These are phyloP conservation scores for Ciconia nigra DNA, from an alignment of 2,797 vertebrate species.

Conservation along the genomic window DNA sequence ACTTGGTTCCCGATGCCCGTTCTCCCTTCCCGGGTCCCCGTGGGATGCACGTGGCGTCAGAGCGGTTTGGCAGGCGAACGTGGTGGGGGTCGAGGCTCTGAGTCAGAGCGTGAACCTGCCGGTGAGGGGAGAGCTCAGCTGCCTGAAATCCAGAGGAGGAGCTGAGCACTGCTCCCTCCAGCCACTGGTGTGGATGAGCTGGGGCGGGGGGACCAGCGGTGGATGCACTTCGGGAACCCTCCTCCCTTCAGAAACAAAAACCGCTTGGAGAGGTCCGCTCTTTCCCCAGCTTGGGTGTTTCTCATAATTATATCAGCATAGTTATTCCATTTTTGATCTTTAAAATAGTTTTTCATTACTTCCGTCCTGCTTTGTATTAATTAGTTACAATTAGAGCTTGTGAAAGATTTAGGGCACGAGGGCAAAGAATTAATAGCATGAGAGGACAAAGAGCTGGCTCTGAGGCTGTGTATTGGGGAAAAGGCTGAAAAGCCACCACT, in stretches of 20 bases:
- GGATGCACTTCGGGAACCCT: accelerated
- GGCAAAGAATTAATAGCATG: not conserved
- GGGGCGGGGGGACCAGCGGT: not conserved
- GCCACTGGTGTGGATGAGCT: not conserved
- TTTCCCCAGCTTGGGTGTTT: not conserved
- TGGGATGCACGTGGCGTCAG: not conserved
- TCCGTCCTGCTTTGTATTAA: not conserved
- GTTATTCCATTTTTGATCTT: not conserved
- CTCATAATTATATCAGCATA: accelerated
- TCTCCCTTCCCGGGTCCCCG: accelerated
- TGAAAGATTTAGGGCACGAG: not conserved
- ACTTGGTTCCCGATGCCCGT: accelerated
- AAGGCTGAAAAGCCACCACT: not conserved
- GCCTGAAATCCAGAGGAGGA: not conserved
- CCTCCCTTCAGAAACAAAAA: too few species aligned
- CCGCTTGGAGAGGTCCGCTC: accelerated
- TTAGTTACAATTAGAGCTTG: not conserved
- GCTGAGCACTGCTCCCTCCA: not conserved
- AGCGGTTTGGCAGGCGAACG: not conserved
- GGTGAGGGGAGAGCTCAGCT: not conserved
- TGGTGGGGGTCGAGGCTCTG: not conserved
- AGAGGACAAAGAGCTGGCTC: not conserved
- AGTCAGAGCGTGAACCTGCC: not conserved
- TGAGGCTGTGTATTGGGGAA: accelerated
- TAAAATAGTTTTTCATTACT: not conserved